These are phyloP conservation scores for Notodonta dromedarius DNA, from an alignment of 2,888 invertebrate species.

Conservation along the genomic window DNA sequence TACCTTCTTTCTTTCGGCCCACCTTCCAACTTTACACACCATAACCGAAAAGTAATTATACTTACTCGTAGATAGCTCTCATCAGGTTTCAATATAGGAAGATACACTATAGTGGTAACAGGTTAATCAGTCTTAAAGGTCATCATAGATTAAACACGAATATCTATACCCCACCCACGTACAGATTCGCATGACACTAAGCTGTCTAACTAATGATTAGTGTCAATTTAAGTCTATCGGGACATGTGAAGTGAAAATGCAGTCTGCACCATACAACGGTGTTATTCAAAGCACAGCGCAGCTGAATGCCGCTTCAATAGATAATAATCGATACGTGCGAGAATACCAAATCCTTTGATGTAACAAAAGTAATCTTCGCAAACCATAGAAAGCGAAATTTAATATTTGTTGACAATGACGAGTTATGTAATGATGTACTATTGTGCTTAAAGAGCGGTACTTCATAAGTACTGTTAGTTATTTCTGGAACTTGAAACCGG, in stretches of 20 bases:
- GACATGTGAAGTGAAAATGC: constrained; percentile 43
- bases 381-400: constrained; percentile 66
- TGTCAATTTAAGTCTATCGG: constrained; percentile 49
- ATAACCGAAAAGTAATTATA: not conserved
- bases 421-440: constrained; percentile 65
- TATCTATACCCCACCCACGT: constrained; percentile 25
- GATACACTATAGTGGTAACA: not conserved
- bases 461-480: constrained; percentile 23
- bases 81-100: too few relatives aligned
- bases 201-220: constrained; percentile 59
- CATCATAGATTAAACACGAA: constrained; percentile 16
- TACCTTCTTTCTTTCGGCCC: too few relatives aligned
- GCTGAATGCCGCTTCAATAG: constrained; percentile 53
- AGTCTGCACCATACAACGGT: constrained; percentile 41
- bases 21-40: too few relatives aligned
- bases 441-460: constrained; percentile 56
- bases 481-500: constrained; percentile 38
- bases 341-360: constrained; percentile 54
- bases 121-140: constrained; percentile 1
- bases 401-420: constrained; percentile 63
- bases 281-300: constrained; percentile 33
- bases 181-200: constrained; percentile 42
- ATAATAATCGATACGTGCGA: constrained; percentile 49
- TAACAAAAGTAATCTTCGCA: constrained; percentile 48
- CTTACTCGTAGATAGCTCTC: not conserved